A percentile compares a stretch with the other conserved stretches of the same genome.
Evolutionary conservation across 2,113 vertebrate genomes (phyloP).

Genomic region (Mellivora capensis): DNA sequence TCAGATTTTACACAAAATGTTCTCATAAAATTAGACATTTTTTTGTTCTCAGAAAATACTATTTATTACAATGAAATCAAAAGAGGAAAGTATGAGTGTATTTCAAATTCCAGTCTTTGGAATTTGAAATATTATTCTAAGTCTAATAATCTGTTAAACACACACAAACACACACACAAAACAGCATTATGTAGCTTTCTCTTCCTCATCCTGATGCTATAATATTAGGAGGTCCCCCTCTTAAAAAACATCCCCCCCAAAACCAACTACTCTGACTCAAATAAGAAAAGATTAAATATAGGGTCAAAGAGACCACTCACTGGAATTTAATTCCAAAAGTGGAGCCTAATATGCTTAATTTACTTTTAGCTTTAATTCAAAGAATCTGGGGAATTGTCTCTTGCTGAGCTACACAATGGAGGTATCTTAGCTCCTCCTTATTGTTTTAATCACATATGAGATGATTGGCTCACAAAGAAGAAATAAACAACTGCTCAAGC

Average conservation of each 20-base stretch:
- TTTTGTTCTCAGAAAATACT: constrained; percentile 75
- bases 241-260: constrained; percentile 47
- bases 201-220: neutral
- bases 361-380: constrained; percentile 59
- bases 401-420: constrained; percentile 48
- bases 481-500: constrained; percentile 35
- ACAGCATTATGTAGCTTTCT: neutral
- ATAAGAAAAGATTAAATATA: neutral
- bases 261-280: constrained; percentile 42
- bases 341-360: constrained; percentile 2
- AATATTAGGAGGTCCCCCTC: neutral
- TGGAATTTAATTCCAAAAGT: constrained; percentile 24
- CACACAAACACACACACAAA: neutral
- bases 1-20: constrained; percentile 82
- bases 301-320: neutral
- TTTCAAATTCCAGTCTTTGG: constrained; percentile 72
- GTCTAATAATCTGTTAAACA: constrained; percentile 27
- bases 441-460: neutral
- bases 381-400: constrained; percentile 58
- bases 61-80: constrained; percentile 77
- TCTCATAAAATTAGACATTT: constrained; percentile 79
- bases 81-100: constrained; percentile 71
- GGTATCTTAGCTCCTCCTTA: neutral
- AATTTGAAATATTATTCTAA: no score
- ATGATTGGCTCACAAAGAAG: neutral